Conservation (phyloP, 1,140 invertebrate species). For the Ericerus pela region DNA sequence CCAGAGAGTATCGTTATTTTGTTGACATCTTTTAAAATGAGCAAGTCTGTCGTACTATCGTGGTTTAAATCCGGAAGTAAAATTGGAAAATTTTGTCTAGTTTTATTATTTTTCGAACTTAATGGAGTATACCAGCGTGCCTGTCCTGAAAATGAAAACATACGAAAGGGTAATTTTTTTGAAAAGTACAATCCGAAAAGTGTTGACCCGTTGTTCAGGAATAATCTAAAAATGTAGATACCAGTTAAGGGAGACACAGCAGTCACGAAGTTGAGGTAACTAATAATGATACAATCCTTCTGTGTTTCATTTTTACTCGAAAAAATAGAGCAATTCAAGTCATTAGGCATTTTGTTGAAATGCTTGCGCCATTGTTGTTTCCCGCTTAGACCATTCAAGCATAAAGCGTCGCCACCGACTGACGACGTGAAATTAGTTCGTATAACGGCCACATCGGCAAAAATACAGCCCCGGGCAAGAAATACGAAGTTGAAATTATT, state of each 20-base stretch:
- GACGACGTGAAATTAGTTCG: not conserved
- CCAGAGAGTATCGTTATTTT: not conserved
- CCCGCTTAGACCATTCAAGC: not conserved
- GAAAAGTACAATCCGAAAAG: too few species aligned
- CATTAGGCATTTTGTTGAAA: not conserved
- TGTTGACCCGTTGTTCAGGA: too few species aligned
- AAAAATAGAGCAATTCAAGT: not conserved
- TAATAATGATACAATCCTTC: not conserved
- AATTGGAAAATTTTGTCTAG: not conserved
- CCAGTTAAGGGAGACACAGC: not conserved
- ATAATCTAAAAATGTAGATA: too few species aligned
- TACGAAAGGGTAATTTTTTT: too few species aligned
- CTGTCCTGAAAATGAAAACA: too few species aligned
- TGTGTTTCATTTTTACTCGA: not conserved
- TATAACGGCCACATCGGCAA: not conserved
- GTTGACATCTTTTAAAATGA: not conserved
- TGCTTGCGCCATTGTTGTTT: constrained; percentile 4
- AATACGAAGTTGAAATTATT: not conserved
- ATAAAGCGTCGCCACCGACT: not conserved
- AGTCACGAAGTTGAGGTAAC: not conserved
- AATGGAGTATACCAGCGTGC: too few species aligned
- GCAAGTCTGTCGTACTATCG: not conserved
- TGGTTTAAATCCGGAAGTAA: not conserved
- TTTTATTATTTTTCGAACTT: not conserved
- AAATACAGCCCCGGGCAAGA: not conserved